Evolutionary conservation across 2,888 invertebrate species (phyloP).

Genomic region (Apotomis betuletana): DNA sequence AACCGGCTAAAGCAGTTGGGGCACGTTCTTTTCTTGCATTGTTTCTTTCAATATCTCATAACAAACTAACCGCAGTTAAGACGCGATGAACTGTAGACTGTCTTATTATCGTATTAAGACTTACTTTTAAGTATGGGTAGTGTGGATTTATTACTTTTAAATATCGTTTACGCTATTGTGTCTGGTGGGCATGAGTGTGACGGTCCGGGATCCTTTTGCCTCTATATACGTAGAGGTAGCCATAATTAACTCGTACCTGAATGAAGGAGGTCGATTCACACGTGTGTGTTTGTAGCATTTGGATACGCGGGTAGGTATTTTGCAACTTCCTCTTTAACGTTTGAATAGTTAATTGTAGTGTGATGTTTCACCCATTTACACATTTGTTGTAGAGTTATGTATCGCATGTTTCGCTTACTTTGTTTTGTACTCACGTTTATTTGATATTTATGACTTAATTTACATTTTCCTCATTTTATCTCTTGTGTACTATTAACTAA

Average conservation of each 20-base stretch:
- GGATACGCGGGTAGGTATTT: conserved; percentile 17
- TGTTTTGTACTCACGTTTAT: conserved; percentile 1
- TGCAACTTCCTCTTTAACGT: conserved; percentile 33
- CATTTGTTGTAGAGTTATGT: neutral
- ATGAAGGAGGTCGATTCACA: conserved; percentile 62
- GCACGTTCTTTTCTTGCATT: conserved; percentile 79
- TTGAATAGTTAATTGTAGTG: conserved; percentile 24
- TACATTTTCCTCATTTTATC: too few relatives aligned
- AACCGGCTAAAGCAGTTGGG: conserved; percentile 77
- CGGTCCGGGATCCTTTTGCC: conserved; percentile 76
- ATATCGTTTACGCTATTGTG: conserved; percentile 74
- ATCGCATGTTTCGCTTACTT: neutral
- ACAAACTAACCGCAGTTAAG: conserved; percentile 58
- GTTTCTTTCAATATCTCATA: conserved; percentile 53
- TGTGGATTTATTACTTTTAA: conserved; percentile 62
- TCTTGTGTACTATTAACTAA: neutral
- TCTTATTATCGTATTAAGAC: conserved; percentile 61
- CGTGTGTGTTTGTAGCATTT: conserved; percentile 47
- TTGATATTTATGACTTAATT: neutral
- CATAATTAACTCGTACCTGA: conserved; percentile 82
- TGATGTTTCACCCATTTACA: conserved; percentile 10
- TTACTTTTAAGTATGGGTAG: conserved; percentile 56
- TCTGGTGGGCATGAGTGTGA: conserved; percentile 79
- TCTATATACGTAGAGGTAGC: conserved; percentile 64
- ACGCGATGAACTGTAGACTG: conserved; percentile 60